Evolutionary conservation across 2,113 vertebrate species (phyloP).

Genomic region (Orientallactaga bullata): DNA sequence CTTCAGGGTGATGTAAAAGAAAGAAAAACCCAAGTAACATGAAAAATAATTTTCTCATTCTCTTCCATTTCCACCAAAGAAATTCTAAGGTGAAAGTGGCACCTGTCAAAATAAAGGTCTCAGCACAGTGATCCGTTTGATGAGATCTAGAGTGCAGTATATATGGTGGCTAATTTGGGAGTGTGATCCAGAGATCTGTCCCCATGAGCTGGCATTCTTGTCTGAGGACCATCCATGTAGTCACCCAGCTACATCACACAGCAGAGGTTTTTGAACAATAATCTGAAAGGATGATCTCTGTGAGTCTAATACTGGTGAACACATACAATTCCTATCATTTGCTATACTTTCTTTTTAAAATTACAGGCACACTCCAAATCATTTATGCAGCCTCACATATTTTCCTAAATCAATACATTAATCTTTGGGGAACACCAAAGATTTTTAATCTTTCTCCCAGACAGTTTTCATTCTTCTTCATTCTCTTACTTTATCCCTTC

Average conservation of each 20-base stretch:
- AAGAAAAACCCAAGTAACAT: not conserved
- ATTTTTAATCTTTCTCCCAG: constrained; percentile 8
- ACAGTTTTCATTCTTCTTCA: not conserved
- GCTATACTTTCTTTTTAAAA: not conserved
- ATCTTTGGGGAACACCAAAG: no score
- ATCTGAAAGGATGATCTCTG: not conserved
- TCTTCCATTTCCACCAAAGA: constrained; percentile 38
- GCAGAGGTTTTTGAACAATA: not conserved
- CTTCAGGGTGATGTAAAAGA: not conserved
- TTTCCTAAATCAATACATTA: constrained; percentile 21
- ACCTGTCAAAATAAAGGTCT: not conserved
- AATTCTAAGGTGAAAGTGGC: not conserved
- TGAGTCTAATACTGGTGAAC: not conserved
- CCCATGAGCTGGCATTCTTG: no score
- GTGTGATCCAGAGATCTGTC: not conserved
- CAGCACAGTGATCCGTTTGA: not conserved
- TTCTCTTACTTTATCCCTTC: constrained; percentile 13
- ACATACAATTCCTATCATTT: not conserved
- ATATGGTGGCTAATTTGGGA: not conserved
- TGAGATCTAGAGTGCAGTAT: not conserved
- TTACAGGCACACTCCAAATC: not conserved
- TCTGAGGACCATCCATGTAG: not conserved
- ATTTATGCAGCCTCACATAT: not conserved
- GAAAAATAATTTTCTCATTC: not conserved
- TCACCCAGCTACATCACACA: not conserved